phyloP scores from a whole-genome alignment of 2,888 invertebrate genomes.

The Noctua janthe region DNA sequence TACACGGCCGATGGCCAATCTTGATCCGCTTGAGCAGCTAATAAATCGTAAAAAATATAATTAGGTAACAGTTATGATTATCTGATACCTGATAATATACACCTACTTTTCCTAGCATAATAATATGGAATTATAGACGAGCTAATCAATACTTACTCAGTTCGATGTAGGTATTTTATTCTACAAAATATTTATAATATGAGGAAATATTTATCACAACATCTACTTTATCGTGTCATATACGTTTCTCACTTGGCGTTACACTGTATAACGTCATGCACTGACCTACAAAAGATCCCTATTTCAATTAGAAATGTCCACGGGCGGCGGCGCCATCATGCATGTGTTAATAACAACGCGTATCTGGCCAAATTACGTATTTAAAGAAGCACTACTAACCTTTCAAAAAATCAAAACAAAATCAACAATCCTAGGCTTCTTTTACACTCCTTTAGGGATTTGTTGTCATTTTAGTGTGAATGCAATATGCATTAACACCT shows the following conservation, averaged over 20 bases:
- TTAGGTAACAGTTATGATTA: conserved; percentile 50
- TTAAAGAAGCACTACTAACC: conserved; percentile 81
- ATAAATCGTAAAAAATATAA: conserved; percentile 70
- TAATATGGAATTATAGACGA: not conserved
- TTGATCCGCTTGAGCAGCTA: conserved; percentile 80
- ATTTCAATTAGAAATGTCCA: conserved; percentile 50
- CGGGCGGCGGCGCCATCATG: conserved; percentile 69
- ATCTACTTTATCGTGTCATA: conserved; percentile 19
- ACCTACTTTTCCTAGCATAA: conserved; percentile 32
- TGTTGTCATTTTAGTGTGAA: conserved; percentile 72
- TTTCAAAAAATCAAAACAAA: conserved; percentile 67
- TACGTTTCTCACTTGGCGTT: conserved; percentile 54
- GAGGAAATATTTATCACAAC: conserved; percentile 40
- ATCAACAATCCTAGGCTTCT: conserved; percentile 72
- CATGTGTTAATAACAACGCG: conserved; percentile 59
- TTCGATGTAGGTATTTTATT: not conserved
- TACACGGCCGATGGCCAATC: conserved; percentile 71
- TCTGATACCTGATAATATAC: conserved; percentile 42
- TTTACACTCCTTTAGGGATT: conserved; percentile 68
- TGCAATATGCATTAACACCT: conserved; percentile 69
- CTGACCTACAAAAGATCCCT: conserved; percentile 50
- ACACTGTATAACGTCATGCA: conserved; percentile 59
- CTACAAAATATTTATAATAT: conserved; percentile 14
- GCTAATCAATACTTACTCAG: conserved; percentile 30
- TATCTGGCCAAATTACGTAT: conserved; percentile 63